phyloP scores from a whole-genome alignment of 1,140 invertebrate species.

The Cataglyphis hispanica region DNA sequence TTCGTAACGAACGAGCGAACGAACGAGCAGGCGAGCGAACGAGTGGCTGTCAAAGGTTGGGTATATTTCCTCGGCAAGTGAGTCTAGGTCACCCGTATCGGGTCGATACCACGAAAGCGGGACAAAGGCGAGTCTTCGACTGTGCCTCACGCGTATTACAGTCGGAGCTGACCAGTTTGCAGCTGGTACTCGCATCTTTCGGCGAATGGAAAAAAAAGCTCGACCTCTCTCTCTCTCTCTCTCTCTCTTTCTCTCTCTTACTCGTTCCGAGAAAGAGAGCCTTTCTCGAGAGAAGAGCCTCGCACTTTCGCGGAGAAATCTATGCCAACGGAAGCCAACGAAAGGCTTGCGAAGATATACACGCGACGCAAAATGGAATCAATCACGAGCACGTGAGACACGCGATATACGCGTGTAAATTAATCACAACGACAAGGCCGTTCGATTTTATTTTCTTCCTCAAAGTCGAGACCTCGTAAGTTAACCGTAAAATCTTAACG shows the following conservation, averaged over 20 bases:
- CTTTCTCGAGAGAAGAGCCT: neutral
- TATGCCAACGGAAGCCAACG: slow-evolving; percentile 6
- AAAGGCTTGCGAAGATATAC: neutral
- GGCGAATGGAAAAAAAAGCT: slow-evolving; percentile 29
- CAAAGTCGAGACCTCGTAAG: neutral
- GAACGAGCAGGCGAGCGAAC: slow-evolving; percentile 55
- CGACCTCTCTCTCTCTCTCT: neutral
- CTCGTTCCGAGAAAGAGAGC: neutral
- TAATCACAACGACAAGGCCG: neutral
- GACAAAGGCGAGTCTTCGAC: slow-evolving; percentile 73
- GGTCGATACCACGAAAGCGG: slow-evolving; percentile 77
- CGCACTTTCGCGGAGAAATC: neutral
- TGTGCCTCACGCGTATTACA: slow-evolving; percentile 59
- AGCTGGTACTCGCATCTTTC: slow-evolving; percentile 1
- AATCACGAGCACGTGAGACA: slow-evolving; percentile 39
- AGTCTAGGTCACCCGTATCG: slow-evolving; percentile 76
- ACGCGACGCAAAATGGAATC: slow-evolving; percentile 23
- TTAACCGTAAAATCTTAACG: too few relatives aligned
- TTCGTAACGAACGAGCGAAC: slow-evolving; percentile 56
- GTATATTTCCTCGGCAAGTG: slow-evolving; percentile 76
- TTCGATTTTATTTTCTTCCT: neutral
- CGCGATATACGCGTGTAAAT: slow-evolving; percentile 25
- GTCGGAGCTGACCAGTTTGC: slow-evolving; percentile 46
- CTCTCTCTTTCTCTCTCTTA: neutral
- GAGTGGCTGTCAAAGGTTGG: slow-evolving; percentile 75